Percentiles rank a stretch among this genome's conserved stretches.
These are phyloP conservation scores for Cephonodes hylas DNA, from an alignment of 2,888 invertebrate species.

Conservation along the genomic window DNA sequence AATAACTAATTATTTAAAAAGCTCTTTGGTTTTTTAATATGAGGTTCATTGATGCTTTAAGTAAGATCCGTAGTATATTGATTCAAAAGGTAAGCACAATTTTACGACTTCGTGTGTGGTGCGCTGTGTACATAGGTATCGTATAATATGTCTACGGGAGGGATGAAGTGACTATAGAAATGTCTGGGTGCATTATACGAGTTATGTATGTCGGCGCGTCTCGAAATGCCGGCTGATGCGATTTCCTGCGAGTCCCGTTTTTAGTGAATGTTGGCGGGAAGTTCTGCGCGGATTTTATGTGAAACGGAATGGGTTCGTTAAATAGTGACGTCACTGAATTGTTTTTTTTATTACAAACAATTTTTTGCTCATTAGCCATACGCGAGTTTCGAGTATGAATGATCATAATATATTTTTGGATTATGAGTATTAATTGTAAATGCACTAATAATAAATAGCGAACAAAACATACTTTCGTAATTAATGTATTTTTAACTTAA, in stretches of 20 bases:
- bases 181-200: conserved; percentile 71
- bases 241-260: conserved; percentile 55
- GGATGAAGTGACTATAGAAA: conserved; percentile 61
- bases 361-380: conserved; percentile 3
- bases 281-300: conserved; percentile 12
- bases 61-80: conserved; percentile 24
- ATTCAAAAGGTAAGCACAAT: conserved; percentile 16
- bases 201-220: conserved; percentile 47
- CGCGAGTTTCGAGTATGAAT: not conserved
- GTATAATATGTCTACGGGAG: conserved; percentile 37
- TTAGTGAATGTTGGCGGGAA: conserved; percentile 18
- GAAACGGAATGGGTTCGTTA: conserved; percentile 9
- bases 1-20: not conserved
- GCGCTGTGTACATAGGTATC: conserved; percentile 28
- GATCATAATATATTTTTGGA: not conserved
- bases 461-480: too few relatives aligned
- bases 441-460: too few relatives aligned
- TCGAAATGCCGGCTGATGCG: conserved; percentile 53
- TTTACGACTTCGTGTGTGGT: conserved; percentile 28
- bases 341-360: not conserved
- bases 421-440: not conserved
- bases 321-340: conserved; percentile 13
- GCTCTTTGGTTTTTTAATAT: not conserved
- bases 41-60: not conserved
- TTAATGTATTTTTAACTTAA: too few relatives aligned